Percentiles rank a stretch among this genome's conserved stretches.
Conservation (phyloP, 2,113 vertebrate genomes). For the Peromyscus maniculatus region DNA sequence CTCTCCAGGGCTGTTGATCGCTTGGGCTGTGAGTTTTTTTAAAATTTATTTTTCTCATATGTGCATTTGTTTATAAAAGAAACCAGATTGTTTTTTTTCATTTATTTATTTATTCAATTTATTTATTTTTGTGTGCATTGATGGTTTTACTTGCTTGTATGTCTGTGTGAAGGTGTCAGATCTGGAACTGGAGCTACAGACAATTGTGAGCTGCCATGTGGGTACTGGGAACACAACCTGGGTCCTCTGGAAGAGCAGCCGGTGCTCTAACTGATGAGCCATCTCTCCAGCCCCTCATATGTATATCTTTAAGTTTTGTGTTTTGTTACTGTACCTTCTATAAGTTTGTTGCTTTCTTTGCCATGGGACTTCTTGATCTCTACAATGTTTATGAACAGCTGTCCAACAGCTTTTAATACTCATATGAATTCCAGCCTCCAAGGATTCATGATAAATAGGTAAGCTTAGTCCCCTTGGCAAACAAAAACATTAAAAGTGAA, state of each 20-base stretch:
- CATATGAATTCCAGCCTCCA: not conserved
- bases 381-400: not conserved
- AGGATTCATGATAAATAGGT: not conserved
- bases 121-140: too few relatives aligned
- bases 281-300: too few relatives aligned
- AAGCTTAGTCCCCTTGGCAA: not conserved
- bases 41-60: not conserved
- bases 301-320: constrained; percentile 1
- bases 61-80: not conserved
- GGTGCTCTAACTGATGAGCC: too few relatives aligned
- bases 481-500: constrained; percentile 38
- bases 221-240: too few relatives aligned
- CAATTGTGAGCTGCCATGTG: too few relatives aligned
- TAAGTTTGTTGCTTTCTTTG: constrained; percentile 42
- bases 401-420: not conserved
- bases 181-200: too few relatives aligned
- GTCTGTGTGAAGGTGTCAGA: too few relatives aligned
- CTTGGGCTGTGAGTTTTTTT: not conserved
- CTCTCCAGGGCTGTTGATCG: not conserved
- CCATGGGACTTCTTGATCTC: not conserved
- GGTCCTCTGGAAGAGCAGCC: too few relatives aligned
- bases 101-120: too few relatives aligned
- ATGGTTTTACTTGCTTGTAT: too few relatives aligned
- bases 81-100: too few relatives aligned
- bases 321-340: not conserved